Evolutionary conservation across 2,888 invertebrate species (phyloP), one percentile per base, ranked within the genome.

Genomic region (Ganaspis brasiliensis): DNA sequence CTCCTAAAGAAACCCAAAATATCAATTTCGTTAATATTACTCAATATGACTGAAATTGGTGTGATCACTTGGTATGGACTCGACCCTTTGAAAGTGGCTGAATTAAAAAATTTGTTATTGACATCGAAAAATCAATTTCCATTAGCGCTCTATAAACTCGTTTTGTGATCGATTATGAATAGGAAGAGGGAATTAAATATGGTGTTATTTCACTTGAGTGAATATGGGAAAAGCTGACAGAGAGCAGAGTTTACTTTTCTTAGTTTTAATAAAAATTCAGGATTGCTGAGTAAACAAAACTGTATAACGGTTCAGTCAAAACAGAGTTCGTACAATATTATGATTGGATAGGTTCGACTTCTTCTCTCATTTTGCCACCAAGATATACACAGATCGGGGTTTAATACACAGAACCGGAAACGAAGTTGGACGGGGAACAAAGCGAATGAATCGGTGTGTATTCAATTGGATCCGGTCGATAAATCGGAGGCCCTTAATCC

Each of bases 401-500:
- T 72, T 71, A 37, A 55, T 59, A 45, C 56, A 55, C 19, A 56
- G 73, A 74, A 73, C 12, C 37, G 63, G 12, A 21, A 40, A 40
- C 40, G 37, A 63, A 63, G 14, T 21, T 8, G 40, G 75, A 56
- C n/a, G 40, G 61, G 26, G 61, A 72, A 72, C 70, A 72, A 76
- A 74, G 59, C 61, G 81, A 76, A 74, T 67, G 71, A 55, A 71
- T 79, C 56, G 81, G 77, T 35, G 71, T 71, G 84, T 82, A 84
- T 85, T 86, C 84, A 85, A 87, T 87, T 83, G 86, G 79, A 84
- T 56, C 74, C 77, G 76, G 81, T 40, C 63, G 63, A 80, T 88
- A 87, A 87, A 88, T 89, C 87, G 87, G 82, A 79, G 80, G 83
- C 76, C 81, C 82, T 84, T 85, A 87, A 87, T 87, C 85, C 86